These are phyloP conservation scores for Atta cephalotes DNA, from an alignment of 1,140 invertebrate genomes.

Conservation along the genomic window DNA sequence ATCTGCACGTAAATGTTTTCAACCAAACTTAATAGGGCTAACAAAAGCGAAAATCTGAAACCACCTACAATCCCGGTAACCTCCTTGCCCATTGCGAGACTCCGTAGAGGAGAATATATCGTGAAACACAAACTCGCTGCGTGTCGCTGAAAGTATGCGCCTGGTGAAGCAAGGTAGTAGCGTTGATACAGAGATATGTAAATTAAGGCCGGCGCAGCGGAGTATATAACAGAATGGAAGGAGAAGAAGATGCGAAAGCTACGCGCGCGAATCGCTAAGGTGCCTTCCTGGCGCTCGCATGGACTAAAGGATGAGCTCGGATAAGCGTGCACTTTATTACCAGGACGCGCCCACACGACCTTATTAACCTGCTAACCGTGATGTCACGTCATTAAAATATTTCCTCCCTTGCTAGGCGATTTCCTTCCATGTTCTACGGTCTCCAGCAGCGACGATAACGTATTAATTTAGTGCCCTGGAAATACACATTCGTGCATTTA, in stretches of 20 bases:
- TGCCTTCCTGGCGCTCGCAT: slow-evolving; percentile 65
- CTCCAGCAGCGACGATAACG: slow-evolving; percentile 36
- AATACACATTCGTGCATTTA: not conserved
- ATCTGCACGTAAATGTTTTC: not conserved
- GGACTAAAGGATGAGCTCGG: slow-evolving; percentile 72
- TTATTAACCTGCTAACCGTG: slow-evolving; percentile 77
- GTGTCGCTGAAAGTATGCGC: slow-evolving; percentile 69
- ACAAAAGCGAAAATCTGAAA: slow-evolving; percentile 55
- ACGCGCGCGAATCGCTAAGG: slow-evolving; percentile 40
- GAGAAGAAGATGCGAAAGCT: slow-evolving; percentile 35
- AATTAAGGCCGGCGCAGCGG: slow-evolving; percentile 66
- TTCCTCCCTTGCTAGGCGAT: slow-evolving; percentile 38
- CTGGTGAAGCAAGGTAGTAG: slow-evolving; percentile 71
- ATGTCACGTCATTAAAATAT: slow-evolving; percentile 74
- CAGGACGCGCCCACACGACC: slow-evolving; percentile 72
- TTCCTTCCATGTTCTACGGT: slow-evolving; percentile 1
- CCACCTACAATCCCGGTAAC: slow-evolving; percentile 29
- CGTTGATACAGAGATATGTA: slow-evolving; percentile 79
- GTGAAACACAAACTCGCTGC: slow-evolving; percentile 71
- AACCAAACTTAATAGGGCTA: not conserved
- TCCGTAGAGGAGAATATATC: slow-evolving; percentile 27
- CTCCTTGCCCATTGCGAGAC: not conserved
- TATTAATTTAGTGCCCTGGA: slow-evolving; percentile 22
- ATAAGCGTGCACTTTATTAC: slow-evolving; percentile 73
- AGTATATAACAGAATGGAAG: slow-evolving; percentile 69